Evolutionary conservation across 2,888 invertebrate genomes (phyloP).

Genomic region (Allophyes oxyacanthae): DNA sequence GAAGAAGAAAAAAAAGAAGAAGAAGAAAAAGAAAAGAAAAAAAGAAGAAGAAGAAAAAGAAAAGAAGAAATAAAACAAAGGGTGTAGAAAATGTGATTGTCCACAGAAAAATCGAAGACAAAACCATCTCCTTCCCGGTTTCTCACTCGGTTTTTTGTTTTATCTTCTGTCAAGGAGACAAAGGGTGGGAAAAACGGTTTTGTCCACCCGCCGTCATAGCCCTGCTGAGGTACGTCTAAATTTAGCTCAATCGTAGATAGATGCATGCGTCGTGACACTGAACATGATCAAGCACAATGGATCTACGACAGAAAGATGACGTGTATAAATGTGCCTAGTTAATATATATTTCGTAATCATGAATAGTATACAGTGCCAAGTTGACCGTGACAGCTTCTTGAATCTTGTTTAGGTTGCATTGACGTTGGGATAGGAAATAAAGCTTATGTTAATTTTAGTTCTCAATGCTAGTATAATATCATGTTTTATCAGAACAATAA

Average conservation of each 20-base stretch:
- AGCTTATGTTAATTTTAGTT: conserved; percentile 29
- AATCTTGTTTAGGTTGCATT: conserved; percentile 33
- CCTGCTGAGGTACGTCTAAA: neutral
- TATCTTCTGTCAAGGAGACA: too few relatives aligned
- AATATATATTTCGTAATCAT: conserved; percentile 32
- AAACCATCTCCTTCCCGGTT: too few relatives aligned
- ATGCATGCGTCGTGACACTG: neutral
- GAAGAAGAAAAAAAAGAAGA: too few relatives aligned
- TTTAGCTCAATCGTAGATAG: neutral
- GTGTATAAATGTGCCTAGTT: conserved; percentile 8
- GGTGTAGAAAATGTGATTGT: too few relatives aligned
- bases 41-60: too few relatives aligned
- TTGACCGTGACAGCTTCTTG: conserved; percentile 45
- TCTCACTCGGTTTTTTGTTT: too few relatives aligned
- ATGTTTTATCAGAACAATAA: neutral
- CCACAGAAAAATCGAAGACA: too few relatives aligned
- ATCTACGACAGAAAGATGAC: neutral
- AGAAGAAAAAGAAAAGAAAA: too few relatives aligned
- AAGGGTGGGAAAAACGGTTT: too few relatives aligned
- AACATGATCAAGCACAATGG: neutral
- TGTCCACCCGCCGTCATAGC: too few relatives aligned
- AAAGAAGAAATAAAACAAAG: too few relatives aligned
- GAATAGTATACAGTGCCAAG: conserved; percentile 28
- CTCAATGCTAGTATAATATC: conserved; percentile 22
- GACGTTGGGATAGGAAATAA: conserved; percentile 39